phyloP scores from a whole-genome alignment of 2,113 vertebrate species.

The Scolopax mira region DNA sequence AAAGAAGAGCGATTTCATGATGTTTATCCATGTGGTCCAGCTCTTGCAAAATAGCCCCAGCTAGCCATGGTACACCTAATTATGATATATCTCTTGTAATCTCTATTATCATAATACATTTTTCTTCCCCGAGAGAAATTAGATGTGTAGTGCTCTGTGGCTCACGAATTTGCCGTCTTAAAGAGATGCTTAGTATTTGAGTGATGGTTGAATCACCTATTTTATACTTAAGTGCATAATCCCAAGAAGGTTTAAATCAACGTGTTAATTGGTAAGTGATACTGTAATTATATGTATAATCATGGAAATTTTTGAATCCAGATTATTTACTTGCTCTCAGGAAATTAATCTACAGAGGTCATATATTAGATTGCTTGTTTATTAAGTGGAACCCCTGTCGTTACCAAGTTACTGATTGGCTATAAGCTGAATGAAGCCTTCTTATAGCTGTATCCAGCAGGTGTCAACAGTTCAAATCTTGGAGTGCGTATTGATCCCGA shows the following conservation, averaged over 20 bases:
- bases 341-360: conserved; percentile 78
- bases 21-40: conserved; percentile 1
- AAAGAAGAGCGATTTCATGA: background rate
- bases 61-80: background rate
- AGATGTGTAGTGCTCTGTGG: conserved; percentile 13
- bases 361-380: conserved; percentile 79
- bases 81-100: conserved; percentile 5
- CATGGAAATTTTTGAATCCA: conserved; percentile 77
- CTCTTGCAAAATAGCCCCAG: background rate
- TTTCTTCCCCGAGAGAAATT: conserved; percentile 42
- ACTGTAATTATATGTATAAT: conserved; percentile 79
- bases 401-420: conserved; percentile 71
- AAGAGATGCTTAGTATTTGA: conserved; percentile 56
- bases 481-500: conserved; percentile 79
- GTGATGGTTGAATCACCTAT: conserved; percentile 62
- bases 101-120: background rate
- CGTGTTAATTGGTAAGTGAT: conserved; percentile 80
- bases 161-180: background rate
- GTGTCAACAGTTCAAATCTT: conserved; percentile 77
- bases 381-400: conserved; percentile 78
- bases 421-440: conserved; percentile 66
- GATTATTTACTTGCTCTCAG: conserved; percentile 80
- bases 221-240: conserved; percentile 73
- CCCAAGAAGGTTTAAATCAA: conserved; percentile 77
- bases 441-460: conserved; percentile 75